phyloP scores from a whole-genome alignment of 2,888 invertebrate genomes.

The Myathropa florea region DNA sequence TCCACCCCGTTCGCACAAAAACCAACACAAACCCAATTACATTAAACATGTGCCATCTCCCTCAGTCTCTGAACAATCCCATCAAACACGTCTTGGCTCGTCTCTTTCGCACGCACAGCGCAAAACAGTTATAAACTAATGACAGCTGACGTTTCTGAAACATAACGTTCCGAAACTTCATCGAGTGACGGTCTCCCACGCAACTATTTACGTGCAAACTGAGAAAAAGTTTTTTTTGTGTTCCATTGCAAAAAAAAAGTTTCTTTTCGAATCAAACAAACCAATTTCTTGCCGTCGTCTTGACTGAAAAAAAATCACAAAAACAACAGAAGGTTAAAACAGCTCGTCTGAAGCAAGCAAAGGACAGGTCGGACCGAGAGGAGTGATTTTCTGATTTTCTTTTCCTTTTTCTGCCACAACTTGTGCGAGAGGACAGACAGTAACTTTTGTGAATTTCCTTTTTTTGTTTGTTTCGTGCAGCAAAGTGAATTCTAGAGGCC shows the following conservation, averaged over 20 bases:
- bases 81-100: neutral
- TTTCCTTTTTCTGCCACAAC: slow-evolving; percentile 28
- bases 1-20: neutral
- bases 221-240: slow-evolving; percentile 10
- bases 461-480: neutral
- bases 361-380: neutral
- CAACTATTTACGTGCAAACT: slow-evolving; percentile 24
- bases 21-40: neutral
- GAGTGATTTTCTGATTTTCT: slow-evolving; percentile 51
- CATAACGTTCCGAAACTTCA: slow-evolving; percentile 61
- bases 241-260: slow-evolving; percentile 4
- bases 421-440: neutral
- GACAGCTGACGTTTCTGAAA: slow-evolving; percentile 61
- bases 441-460: neutral
- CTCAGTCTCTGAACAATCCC: neutral
- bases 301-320: neutral
- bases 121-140: slow-evolving; percentile 63
- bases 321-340: neutral
- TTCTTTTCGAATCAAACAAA: neutral
- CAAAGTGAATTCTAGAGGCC: slow-evolving; percentile 9
- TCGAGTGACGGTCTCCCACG: slow-evolving; percentile 39
- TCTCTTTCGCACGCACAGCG: neutral
- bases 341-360: slow-evolving; percentile 28
- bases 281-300: neutral
- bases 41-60: neutral